Percentiles rank a stretch among this genome's conserved stretches.
Evolutionary conservation across 2,888 invertebrate genomes (phyloP).

Genomic region (Seladonia tumulorum): DNA sequence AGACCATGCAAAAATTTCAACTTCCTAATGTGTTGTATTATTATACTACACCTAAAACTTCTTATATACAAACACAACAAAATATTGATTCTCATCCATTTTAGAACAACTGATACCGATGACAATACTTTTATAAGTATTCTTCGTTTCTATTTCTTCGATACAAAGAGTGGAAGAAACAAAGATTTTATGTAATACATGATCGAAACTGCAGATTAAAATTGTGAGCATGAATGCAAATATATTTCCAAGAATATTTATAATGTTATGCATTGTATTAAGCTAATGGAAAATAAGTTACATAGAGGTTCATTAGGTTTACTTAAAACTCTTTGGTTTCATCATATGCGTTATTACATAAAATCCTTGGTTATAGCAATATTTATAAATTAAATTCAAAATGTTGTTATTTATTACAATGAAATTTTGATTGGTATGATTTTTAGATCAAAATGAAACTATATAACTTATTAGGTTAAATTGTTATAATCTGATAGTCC

Average conservation of each 20-base stretch:
- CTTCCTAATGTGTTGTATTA: slow-evolving; percentile 40
- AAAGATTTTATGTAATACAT: slow-evolving; percentile 73
- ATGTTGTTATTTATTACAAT: slow-evolving; percentile 13
- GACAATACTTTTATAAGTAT: slow-evolving; percentile 18
- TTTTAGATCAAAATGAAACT: slow-evolving; percentile 15
- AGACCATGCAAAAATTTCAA: slow-evolving; percentile 57
- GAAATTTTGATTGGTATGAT: slow-evolving; percentile 20
- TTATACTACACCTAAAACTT: slow-evolving; percentile 48
- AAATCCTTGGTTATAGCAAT: slow-evolving; percentile 67
- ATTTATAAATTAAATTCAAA: slow-evolving; percentile 27
- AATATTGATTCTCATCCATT: slow-evolving; percentile 31
- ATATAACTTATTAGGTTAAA: slow-evolving; percentile 22
- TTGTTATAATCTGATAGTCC: slow-evolving; percentile 28
- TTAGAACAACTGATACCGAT: slow-evolving; percentile 21
- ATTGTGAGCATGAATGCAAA: slow-evolving; percentile 22
- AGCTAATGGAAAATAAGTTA: slow-evolving; percentile 62
- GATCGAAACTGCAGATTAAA: slow-evolving; percentile 33
- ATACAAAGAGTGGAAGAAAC: slow-evolving; percentile 30
- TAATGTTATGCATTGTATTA: slow-evolving; percentile 50
- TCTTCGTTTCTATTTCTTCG: slow-evolving; percentile 20
- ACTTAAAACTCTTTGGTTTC: slow-evolving; percentile 69
- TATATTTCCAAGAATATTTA: slow-evolving; percentile 39
- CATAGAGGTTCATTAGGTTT: slow-evolving; percentile 54
- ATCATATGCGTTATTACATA: slow-evolving; percentile 71
- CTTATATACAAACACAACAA: slow-evolving; percentile 60